Percentiles rank a stretch among this genome's conserved stretches.
Conservation (phyloP, 2,797 vertebrate species). For the Atherinosoma microstoma region DNA sequence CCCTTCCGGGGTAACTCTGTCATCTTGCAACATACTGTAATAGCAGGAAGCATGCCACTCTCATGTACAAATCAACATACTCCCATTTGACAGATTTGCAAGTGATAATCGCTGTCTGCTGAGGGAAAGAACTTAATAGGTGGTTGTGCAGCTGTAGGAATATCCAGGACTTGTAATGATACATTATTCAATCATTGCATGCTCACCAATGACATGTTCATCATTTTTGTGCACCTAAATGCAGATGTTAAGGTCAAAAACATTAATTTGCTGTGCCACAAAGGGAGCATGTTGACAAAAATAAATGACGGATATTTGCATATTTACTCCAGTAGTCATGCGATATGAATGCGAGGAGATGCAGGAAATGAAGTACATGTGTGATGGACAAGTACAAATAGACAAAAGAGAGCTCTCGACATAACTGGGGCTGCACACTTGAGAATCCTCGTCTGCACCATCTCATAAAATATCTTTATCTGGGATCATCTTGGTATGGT, state of each 20-base stretch:
- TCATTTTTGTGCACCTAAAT: slow-evolving; percentile 12
- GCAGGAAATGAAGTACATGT: slow-evolving; percentile 36
- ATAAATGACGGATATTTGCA: slow-evolving; percentile 20
- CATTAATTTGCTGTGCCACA: neutral
- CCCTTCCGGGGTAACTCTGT: slow-evolving; percentile 78
- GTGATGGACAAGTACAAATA: slow-evolving; percentile 65
- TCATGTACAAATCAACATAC: slow-evolving; percentile 66
- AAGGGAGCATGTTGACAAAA: slow-evolving; percentile 4
- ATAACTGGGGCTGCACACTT: slow-evolving; percentile 76
- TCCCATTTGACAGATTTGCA: slow-evolving; percentile 52
- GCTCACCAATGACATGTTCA: slow-evolving; percentile 30
- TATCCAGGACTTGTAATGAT: slow-evolving; percentile 16
- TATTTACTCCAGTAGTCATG: slow-evolving; percentile 31
- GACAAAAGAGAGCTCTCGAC: slow-evolving; percentile 71
- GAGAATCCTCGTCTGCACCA: slow-evolving; percentile 72
- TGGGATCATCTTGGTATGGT: slow-evolving; percentile 71
- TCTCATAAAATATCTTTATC: slow-evolving; percentile 78
- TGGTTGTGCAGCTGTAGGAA: slow-evolving; percentile 26
- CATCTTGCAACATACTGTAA: slow-evolving; percentile 78
- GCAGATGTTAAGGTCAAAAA: slow-evolving; percentile 23
- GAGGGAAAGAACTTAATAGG: slow-evolving; percentile 38
- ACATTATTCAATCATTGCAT: slow-evolving; percentile 9
- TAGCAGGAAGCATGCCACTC: slow-evolving; percentile 72
- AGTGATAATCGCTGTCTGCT: slow-evolving; percentile 49
- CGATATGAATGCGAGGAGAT: slow-evolving; percentile 35